A percentile compares a stretch with the other conserved stretches of the same genome.
Conservation (phyloP, 1,140 invertebrate species). For the Drosophila seguyi region DNA sequence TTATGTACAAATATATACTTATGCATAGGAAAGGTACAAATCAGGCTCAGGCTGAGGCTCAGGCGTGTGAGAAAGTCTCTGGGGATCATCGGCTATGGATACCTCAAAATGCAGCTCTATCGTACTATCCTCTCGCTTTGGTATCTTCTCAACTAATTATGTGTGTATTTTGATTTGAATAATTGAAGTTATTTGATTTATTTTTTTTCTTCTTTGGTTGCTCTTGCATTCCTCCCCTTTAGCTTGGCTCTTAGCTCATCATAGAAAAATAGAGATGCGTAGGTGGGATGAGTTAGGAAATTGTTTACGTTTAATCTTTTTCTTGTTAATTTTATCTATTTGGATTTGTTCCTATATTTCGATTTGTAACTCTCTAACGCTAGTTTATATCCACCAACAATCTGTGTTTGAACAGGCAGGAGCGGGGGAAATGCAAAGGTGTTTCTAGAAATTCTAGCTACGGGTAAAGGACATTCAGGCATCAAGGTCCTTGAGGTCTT, state of each 20-base stretch:
- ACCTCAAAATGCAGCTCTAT: slow-evolving; percentile 71
- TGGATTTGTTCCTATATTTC: slow-evolving; percentile 21
- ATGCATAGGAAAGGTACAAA: slow-evolving; percentile 82
- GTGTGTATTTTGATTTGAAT: slow-evolving; percentile 47
- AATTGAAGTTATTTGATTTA: slow-evolving; percentile 59
- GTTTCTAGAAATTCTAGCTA: slow-evolving; percentile 33
- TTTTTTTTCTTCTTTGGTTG: slow-evolving; percentile 23
- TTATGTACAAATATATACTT: slow-evolving; percentile 55
- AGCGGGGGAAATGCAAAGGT: slow-evolving; percentile 33
- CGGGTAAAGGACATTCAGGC: slow-evolving; percentile 34
- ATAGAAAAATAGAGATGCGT: slow-evolving; percentile 84
- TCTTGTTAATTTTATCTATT: slow-evolving; percentile 14
- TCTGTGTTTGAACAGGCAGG: slow-evolving; percentile 43
- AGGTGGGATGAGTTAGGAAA: slow-evolving; percentile 83
- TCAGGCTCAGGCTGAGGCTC: slow-evolving; percentile 69
- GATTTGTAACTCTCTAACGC: slow-evolving; percentile 62
- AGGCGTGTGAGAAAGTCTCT: slow-evolving; percentile 78
- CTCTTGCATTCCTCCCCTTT: slow-evolving; percentile 27
- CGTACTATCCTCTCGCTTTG: slow-evolving; percentile 25
- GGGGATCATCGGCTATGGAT: slow-evolving; percentile 35
- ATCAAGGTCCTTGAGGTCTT: slow-evolving; percentile 61
- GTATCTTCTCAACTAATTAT: slow-evolving; percentile 42
- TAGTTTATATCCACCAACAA: slow-evolving; percentile 54
- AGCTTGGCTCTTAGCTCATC: slow-evolving; percentile 67
- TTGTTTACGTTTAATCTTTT: slow-evolving; percentile 62